A percentile compares a stretch with the other conserved stretches of the same genome.
Conservation (phyloP, 2,888 invertebrate genomes). For the Molanna angustata region DNA sequence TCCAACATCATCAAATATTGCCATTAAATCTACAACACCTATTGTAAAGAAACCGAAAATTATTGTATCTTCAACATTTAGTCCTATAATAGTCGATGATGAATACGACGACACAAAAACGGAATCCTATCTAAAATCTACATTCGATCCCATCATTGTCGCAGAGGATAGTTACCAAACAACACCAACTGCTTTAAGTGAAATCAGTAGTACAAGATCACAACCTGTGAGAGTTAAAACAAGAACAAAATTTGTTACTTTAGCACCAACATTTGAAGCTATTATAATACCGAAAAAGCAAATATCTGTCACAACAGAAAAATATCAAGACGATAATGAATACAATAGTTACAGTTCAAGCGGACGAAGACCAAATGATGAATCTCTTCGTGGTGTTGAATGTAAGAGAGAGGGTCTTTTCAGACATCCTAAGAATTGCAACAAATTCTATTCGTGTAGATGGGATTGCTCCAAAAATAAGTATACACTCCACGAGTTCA, state of each 20-base stretch:
- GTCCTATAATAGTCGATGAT: constrained; percentile 53
- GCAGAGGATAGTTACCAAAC: not conserved
- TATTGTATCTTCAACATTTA: constrained; percentile 44
- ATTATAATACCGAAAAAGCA: constrained; percentile 22
- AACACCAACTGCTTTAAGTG: not conserved
- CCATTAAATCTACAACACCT: constrained; percentile 34
- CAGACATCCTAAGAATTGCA: constrained; percentile 74
- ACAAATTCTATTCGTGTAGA: constrained; percentile 79
- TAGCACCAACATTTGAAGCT: constrained; percentile 26
- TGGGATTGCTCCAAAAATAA: constrained; percentile 76
- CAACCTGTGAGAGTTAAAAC: constrained; percentile 17
- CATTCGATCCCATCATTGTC: constrained; percentile 13
- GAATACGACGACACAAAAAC: constrained; percentile 40
- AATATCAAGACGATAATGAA: constrained; percentile 40
- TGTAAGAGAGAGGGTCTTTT: constrained; percentile 61
- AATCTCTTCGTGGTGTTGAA: constrained; percentile 59
- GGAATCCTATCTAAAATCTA: constrained; percentile 18
- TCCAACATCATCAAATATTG: constrained; percentile 18
- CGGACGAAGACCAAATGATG: constrained; percentile 58
- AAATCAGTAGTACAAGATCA: constrained; percentile 4
- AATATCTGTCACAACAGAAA: constrained; percentile 35
- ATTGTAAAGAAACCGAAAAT: constrained; percentile 40
- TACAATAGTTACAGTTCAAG: constrained; percentile 62
- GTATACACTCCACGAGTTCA: constrained; percentile 72
- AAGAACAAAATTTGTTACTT: constrained; percentile 14